phyloP scores from a whole-genome alignment of 37 sponge, comb jelly and placozoan genomes.

The Theonella swinhoei region DNA sequence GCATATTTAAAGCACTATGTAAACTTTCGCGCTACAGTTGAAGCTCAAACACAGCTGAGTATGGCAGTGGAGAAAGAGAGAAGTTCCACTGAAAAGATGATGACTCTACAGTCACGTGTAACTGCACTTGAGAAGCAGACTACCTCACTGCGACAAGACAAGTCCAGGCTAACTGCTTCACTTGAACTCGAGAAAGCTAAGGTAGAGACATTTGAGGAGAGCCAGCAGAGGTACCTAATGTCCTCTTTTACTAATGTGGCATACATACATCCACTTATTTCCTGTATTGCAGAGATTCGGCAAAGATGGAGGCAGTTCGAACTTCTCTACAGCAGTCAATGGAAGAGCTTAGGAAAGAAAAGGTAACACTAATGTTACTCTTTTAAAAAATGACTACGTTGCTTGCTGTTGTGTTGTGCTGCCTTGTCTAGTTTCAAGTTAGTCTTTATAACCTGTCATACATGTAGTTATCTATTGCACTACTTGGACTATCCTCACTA shows the following conservation, averaged over 20 bases:
- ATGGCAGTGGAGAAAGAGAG: constrained; percentile 63
- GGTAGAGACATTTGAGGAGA: constrained; percentile 68
- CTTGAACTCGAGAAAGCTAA: constrained; percentile 72
- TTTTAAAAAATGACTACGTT: too few species aligned
- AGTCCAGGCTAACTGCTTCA: constrained; percentile 68
- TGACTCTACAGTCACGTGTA: constrained; percentile 49
- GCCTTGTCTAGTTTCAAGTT: neutral
- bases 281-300: constrained; percentile 42
- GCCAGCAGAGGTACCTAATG: constrained; percentile 50
- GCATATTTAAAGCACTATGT: neutral
- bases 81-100: constrained; percentile 53
- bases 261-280: neutral
- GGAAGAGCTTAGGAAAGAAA: constrained; percentile 75
- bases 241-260: neutral
- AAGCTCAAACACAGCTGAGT: constrained; percentile 55
- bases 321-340: constrained; percentile 31
- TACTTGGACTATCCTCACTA: neutral
- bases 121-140: constrained; percentile 56
- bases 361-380: constrained; percentile 31
- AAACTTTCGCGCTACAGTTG: constrained; percentile 22
- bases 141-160: constrained; percentile 62
- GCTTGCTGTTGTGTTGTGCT: too few species aligned
- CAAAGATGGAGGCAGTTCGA: constrained; percentile 61
- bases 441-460: too few species aligned
- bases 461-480: too few species aligned